These are phyloP conservation scores for Botia kubotai DNA, from an alignment of 2,797 vertebrate species.

Conservation along the genomic window DNA sequence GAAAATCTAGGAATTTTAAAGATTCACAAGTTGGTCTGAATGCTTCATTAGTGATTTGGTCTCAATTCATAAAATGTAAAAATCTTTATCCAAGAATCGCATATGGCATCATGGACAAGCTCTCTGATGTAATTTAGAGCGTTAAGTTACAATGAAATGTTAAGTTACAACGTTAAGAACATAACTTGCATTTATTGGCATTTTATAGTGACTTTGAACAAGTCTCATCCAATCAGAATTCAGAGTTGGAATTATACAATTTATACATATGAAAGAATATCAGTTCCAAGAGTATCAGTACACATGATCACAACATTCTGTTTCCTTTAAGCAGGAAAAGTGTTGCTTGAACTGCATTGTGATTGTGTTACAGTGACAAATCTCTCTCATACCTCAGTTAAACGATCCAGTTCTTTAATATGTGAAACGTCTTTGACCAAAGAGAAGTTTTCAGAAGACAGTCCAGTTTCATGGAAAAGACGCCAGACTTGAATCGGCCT, in stretches of 20 bases:
- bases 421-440: conserved; percentile 53
- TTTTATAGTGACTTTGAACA: background rate
- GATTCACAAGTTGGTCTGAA: background rate
- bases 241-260: too few species aligned
- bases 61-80: background rate
- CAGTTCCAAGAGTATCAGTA: background rate
- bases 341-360: conserved; percentile 11
- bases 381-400: conserved; percentile 51
- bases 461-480: conserved; percentile 26
- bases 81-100: background rate
- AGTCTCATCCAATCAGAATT: too few species aligned
- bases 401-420: conserved; percentile 72
- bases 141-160: background rate
- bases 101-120: background rate
- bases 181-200: background rate
- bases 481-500: background rate
- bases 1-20: background rate
- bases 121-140: background rate
- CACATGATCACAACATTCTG: background rate
- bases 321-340: conserved; percentile 12
- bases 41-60: background rate
- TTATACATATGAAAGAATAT: background rate
- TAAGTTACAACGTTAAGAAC: background rate
- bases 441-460: conserved; percentile 45
- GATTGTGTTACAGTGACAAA: conserved; percentile 12